These are phyloP conservation scores for Podargus strigoides DNA, from an alignment of 2,797 vertebrate genomes.

Conservation along the genomic window DNA sequence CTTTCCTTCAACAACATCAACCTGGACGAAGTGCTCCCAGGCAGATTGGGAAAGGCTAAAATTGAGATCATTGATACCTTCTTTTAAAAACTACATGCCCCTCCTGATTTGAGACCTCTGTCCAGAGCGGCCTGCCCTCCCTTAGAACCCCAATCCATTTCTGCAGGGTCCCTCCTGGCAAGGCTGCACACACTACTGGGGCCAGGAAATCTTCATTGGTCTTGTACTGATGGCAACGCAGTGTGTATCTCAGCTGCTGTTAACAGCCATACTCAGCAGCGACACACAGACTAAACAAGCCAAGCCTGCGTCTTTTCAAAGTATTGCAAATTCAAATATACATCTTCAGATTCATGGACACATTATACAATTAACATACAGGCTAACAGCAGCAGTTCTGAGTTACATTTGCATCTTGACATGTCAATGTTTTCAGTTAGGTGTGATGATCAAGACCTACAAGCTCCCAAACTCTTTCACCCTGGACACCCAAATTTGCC, in stretches of 20 bases:
- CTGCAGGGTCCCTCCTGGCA: neutral
- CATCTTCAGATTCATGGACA: neutral
- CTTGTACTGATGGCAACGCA: neutral
- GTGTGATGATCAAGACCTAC: neutral
- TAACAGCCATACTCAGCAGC: neutral
- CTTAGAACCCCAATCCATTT: neutral
- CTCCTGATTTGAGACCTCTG: neutral
- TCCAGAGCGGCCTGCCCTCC: neutral
- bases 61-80: neutral
- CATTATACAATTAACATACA: neutral
- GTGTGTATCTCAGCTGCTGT: fast-evolving
- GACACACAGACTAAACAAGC: neutral
- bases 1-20: neutral
- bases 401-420: neutral
- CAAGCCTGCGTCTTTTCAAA: neutral
- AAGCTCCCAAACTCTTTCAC: neutral
- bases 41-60: neutral
- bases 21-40: neutral
- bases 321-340: neutral
- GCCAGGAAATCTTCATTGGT: neutral
- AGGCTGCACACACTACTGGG: fast-evolving
- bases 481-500: neutral
- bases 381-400: neutral
- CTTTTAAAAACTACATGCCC: neutral
- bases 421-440: fast-evolving